phyloP scores from a whole-genome alignment of 2,888 invertebrate species.

The Spodoptera picta region DNA sequence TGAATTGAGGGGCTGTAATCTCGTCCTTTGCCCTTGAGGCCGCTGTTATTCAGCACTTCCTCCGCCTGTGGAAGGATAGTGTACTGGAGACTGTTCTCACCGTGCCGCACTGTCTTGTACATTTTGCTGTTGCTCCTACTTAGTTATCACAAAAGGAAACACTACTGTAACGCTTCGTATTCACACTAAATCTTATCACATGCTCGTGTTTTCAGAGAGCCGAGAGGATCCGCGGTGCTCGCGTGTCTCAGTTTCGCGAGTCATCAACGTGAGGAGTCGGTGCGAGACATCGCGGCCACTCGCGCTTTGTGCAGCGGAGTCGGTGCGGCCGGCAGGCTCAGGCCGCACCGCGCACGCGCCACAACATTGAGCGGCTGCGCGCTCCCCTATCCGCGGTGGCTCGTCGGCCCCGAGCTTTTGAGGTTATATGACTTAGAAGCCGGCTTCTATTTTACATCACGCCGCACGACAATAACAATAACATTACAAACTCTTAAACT shows the following conservation, averaged over 20 bases:
- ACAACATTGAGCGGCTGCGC: conserved; percentile 86
- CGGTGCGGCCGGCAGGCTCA: conserved; percentile 55
- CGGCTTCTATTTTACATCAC: conserved; percentile 75
- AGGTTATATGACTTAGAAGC: conserved; percentile 85
- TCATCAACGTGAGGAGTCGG: conserved; percentile 70
- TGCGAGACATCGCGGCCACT: conserved; percentile 75
- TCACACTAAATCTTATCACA: conserved; percentile 76
- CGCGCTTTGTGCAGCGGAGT: conserved; percentile 82
- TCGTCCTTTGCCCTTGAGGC: conserved; percentile 86
- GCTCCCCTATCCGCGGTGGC: conserved; percentile 71
- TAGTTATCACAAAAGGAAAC: conserved; percentile 74
- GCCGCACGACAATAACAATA: conserved; percentile 78
- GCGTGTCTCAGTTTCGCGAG: conserved; percentile 62
- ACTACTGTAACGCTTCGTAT: conserved; percentile 71
- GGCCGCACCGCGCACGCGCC: conserved; percentile 76
- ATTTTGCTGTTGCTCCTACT: conserved; percentile 80
- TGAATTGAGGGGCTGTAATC: conserved; percentile 86
- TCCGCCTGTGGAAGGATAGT: conserved; percentile 92
- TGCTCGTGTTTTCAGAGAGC: conserved; percentile 72
- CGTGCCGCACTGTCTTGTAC: conserved; percentile 93
- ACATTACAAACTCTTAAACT: conserved; percentile 70
- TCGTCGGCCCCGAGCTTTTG: conserved; percentile 75
- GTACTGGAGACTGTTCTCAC: conserved; percentile 92
- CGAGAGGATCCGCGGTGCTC: conserved; percentile 58
- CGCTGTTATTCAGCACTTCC: conserved; percentile 89